Conservation (phyloP, 2,797 vertebrate genomes). For the Hafferia zeledoni region DNA sequence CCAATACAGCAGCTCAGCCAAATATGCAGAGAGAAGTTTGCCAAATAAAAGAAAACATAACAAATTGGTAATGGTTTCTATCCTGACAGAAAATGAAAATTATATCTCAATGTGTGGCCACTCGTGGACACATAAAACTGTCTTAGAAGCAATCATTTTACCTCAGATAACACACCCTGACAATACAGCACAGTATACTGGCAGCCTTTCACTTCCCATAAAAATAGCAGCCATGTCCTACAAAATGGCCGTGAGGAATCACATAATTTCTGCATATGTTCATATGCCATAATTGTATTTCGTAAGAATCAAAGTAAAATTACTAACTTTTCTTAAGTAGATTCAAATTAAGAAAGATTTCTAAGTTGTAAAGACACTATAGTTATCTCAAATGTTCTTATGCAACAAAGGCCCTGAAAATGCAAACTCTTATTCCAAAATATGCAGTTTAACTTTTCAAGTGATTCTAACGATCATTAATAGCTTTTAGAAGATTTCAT, state of each 20-base stretch:
- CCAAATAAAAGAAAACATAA: conserved; percentile 83
- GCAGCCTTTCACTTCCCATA: conserved; percentile 64
- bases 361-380: conserved; percentile 1
- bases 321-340: conserved; percentile 19
- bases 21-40: conserved; percentile 74
- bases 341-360: conserved; percentile 30
- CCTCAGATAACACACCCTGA: conserved; percentile 79
- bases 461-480: background rate
- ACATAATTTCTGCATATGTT: conserved; percentile 42
- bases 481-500: background rate
- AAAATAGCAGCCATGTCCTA: conserved; percentile 62
- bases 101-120: conserved; percentile 81
- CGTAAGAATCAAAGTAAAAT: conserved; percentile 47
- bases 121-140: conserved; percentile 79
- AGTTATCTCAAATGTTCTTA: background rate
- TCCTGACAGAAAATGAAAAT: conserved; percentile 82
- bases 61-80: conserved; percentile 82
- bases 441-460: background rate
- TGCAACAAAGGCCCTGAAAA: background rate
- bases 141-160: conserved; percentile 78
- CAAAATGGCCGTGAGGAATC: conserved; percentile 58
- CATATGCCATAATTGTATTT: conserved; percentile 33
- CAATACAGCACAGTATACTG: conserved; percentile 63
- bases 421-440: background rate
- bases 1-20: conserved; percentile 79